Evolutionary conservation across 2,797 vertebrate species (phyloP).

Genomic region (Falco rusticolus): DNA sequence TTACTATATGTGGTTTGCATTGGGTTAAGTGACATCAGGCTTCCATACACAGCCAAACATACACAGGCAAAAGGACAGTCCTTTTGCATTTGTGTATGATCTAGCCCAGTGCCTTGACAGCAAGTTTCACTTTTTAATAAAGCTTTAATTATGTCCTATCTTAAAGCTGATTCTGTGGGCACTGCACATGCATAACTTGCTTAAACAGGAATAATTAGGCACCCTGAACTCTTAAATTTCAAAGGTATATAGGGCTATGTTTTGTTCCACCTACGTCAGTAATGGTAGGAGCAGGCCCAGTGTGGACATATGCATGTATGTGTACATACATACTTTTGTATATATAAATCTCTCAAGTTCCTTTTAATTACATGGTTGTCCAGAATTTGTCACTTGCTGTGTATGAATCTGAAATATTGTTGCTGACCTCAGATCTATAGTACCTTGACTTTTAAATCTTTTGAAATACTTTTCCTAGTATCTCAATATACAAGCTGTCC

Average conservation of each 20-base stretch:
- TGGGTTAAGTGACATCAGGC: not conserved
- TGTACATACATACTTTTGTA: not conserved
- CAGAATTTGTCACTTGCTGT: not conserved
- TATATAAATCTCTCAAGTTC: not conserved
- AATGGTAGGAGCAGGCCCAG: not conserved
- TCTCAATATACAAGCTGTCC: not conserved
- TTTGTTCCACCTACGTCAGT: not conserved
- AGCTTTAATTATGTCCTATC: not conserved
- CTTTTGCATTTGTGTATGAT: not conserved
- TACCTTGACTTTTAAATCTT: not conserved
- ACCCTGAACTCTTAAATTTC: not conserved
- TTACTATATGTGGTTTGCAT: not conserved
- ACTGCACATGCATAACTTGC: not conserved
- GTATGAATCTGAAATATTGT: not conserved
- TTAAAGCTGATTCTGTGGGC: not conserved
- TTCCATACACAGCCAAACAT: not conserved
- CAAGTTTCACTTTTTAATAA: not conserved
- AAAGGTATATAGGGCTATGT: not conserved
- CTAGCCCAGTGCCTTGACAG: not conserved
- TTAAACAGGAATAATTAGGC: not conserved
- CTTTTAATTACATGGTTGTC: not conserved
- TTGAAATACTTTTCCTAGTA: not conserved
- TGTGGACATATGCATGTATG: not conserved
- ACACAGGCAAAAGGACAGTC: not conserved
- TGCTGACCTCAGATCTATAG: not conserved